Evolutionary conservation across 2,113 vertebrate species (phyloP).

Genomic region (Cyanoderma ruficeps): DNA sequence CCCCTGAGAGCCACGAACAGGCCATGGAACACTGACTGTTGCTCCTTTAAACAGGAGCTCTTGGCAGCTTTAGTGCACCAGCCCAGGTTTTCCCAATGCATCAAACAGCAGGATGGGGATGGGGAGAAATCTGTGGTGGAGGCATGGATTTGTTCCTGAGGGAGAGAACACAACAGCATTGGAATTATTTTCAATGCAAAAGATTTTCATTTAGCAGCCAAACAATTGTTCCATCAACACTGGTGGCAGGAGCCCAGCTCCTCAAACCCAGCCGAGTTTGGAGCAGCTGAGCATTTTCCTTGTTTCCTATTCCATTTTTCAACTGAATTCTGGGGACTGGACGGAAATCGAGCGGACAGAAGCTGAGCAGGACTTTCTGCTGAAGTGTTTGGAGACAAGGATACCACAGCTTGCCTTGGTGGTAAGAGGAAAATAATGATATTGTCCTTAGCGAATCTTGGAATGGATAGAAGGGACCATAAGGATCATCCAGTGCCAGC

Average conservation of each 20-base stretch:
- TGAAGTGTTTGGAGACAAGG: not conserved
- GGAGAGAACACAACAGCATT: not conserved
- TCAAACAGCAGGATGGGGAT: not conserved
- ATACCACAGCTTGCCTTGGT: not conserved
- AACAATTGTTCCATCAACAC: not conserved
- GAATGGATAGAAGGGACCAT: not conserved
- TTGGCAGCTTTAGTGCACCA: not conserved
- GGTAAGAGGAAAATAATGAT: not conserved
- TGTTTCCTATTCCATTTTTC: not conserved
- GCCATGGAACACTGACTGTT: not conserved
- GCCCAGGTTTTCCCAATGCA: not conserved
- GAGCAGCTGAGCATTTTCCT: not conserved
- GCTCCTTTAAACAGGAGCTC: not conserved
- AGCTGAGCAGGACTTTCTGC: not conserved
- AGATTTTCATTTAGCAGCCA: not conserved
- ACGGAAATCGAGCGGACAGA: not conserved
- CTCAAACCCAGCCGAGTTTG: not conserved
- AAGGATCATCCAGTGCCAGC: no score
- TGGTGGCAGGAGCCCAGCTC: not conserved
- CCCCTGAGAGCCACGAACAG: not conserved
- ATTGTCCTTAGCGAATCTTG: not conserved
- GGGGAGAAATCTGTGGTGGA: not conserved
- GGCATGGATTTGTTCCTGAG: not conserved
- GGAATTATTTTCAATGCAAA: not conserved
- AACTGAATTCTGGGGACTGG: not conserved